phyloP scores from a whole-genome alignment of 2,113 vertebrate genomes.

The Cynopterus brachyotis region DNA sequence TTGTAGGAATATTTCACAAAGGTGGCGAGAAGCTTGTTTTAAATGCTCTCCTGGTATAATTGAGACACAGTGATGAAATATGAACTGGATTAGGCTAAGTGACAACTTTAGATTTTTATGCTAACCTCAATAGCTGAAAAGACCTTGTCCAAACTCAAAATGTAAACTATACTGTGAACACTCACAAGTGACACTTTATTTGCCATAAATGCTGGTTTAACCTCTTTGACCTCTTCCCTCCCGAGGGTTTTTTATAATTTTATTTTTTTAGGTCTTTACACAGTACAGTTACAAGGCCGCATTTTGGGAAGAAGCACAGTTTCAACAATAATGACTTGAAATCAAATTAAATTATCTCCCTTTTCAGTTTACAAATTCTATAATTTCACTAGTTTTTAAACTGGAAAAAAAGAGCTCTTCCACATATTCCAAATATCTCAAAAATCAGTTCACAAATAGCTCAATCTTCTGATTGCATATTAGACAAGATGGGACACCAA shows the following conservation, averaged over 20 bases:
- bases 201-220: not conserved
- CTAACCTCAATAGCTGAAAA: not conserved
- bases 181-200: accelerated
- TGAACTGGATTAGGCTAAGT: not conserved
- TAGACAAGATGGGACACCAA: not conserved
- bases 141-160: not conserved
- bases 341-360: not conserved
- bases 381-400: not conserved
- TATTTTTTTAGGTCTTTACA: not conserved
- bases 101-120: not conserved
- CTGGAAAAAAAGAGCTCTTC: not conserved
- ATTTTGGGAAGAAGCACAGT: not conserved
- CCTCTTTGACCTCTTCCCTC: not conserved
- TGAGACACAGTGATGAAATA: not conserved
- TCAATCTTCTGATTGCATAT: not conserved
- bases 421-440: not conserved
- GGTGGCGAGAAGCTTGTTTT: not conserved
- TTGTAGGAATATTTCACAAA: not conserved
- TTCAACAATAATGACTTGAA: not conserved
- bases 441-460: not conserved
- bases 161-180: accelerated
- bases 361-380: not conserved
- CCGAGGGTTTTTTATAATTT: no score
- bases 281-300: not conserved
- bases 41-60: not conserved